Conservation (phyloP, 1,140 invertebrate genomes). For the Anthonomus grandis region DNA sequence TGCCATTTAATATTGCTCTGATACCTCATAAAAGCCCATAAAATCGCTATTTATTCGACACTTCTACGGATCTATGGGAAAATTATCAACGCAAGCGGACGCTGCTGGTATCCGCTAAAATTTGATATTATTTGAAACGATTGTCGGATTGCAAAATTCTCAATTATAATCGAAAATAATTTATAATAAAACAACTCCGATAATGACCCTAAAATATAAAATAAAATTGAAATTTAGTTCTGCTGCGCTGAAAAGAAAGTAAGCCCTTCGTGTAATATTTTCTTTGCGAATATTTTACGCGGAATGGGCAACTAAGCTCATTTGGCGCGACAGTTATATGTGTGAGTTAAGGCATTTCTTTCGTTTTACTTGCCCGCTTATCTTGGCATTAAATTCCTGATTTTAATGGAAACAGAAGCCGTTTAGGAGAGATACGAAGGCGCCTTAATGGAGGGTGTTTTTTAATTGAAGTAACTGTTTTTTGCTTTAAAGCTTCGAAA, state of each 20-base stretch:
- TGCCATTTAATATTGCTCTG: conserved; percentile 18
- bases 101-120: background rate
- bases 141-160: too few relatives aligned
- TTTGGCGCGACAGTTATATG: conserved; percentile 45
- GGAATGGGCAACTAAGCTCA: conserved; percentile 43
- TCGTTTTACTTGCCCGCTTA: conserved; percentile 46
- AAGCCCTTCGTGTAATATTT: conserved; percentile 42
- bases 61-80: conserved; percentile 12
- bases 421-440: conserved; percentile 18
- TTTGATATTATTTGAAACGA: background rate
- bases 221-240: background rate
- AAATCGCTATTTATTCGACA: conserved; percentile 15
- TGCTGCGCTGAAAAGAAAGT: conserved; percentile 22
- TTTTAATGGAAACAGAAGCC: conserved; percentile 42
- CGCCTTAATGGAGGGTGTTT: too few relatives aligned
- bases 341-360: conserved; percentile 47
- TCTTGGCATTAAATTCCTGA: conserved; percentile 47
- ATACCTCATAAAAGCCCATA: conserved; percentile 18
- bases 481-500: too few relatives aligned
- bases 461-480: too few relatives aligned
- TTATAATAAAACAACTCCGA: too few relatives aligned
- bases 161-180: too few relatives aligned
- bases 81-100: conserved; percentile 11
- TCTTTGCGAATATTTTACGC: conserved; percentile 39
- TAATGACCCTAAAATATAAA: too few relatives aligned